phyloP scores from a whole-genome alignment of 2,797 vertebrate species.

The Liasis olivaceus region DNA sequence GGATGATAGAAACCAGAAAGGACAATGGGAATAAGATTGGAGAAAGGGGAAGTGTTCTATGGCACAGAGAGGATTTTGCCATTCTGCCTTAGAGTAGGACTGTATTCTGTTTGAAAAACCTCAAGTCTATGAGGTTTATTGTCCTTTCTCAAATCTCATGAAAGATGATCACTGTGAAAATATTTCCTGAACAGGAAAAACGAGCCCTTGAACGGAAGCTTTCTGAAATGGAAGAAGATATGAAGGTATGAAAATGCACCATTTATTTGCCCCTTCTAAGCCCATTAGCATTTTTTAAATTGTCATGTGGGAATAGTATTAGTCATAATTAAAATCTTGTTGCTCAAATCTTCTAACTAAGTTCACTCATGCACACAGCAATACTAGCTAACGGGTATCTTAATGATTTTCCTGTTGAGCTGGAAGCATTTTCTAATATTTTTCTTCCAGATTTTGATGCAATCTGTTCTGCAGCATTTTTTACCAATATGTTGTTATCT shows the following conservation, averaged over 20 bases:
- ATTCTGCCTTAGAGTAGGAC: background rate
- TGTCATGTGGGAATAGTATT: background rate
- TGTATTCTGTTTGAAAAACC: background rate
- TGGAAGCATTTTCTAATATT: background rate
- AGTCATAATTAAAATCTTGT: background rate
- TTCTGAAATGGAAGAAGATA: slow-evolving; percentile 94
- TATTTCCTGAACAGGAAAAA: slow-evolving; percentile 83
- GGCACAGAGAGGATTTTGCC: background rate
- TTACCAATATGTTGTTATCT: background rate
- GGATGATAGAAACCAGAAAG: background rate
- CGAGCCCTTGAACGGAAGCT: slow-evolving; percentile 91
- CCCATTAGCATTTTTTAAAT: background rate
- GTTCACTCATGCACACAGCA: background rate
- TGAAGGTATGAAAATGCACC: slow-evolving; percentile 84
- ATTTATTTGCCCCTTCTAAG: background rate
- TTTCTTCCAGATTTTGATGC: background rate
- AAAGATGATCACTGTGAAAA: slow-evolving; percentile 30
- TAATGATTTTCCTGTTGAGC: background rate
- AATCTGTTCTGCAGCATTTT: background rate
- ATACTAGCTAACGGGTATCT: background rate
- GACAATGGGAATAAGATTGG: background rate
- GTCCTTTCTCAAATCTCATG: slow-evolving; percentile 28
- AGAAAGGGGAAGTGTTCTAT: background rate
- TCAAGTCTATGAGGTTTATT: background rate
- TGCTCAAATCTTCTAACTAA: background rate